phyloP scores from a whole-genome alignment of 2,797 vertebrate species.

The Falco rusticolus region DNA sequence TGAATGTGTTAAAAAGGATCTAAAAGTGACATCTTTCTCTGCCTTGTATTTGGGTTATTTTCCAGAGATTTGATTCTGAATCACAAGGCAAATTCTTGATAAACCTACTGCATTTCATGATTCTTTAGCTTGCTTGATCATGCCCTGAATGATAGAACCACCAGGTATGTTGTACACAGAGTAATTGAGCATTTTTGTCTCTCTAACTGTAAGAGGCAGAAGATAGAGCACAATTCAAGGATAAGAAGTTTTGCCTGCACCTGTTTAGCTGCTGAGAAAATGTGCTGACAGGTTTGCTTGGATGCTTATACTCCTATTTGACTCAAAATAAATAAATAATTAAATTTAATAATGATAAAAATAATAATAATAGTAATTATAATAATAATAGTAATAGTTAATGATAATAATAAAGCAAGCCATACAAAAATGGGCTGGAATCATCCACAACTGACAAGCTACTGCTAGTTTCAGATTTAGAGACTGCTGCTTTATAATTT shows the following conservation, averaged over 20 bases:
- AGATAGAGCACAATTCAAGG: slow-evolving; percentile 24
- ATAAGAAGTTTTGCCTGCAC: slow-evolving; percentile 46
- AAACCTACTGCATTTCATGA: not conserved
- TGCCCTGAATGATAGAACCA: not conserved
- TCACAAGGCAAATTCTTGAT: not conserved
- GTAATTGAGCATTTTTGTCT: not conserved
- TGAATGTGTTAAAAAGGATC: slow-evolving; percentile 26
- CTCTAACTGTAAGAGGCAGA: slow-evolving; percentile 16
- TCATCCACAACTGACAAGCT: slow-evolving; percentile 11
- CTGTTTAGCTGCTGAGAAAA: slow-evolving; percentile 40
- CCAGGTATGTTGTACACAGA: not conserved
- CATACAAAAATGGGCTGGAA: not conserved
- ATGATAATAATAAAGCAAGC: not conserved
- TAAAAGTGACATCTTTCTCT: slow-evolving; percentile 28
- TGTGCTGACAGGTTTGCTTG: slow-evolving; percentile 38
- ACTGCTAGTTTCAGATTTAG: slow-evolving; percentile 7
- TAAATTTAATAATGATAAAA: no score
- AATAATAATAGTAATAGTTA: not conserved
- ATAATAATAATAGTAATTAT: not conserved
- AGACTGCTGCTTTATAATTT: slow-evolving; percentile 20
- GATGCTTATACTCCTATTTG: not conserved
- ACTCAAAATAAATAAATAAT: not conserved
- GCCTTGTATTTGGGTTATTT: not conserved
- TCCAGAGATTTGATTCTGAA: not conserved
- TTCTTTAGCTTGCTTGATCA: not conserved